Base-by-base conservation (phyloP, 2,113 vertebrate species). In the Heptranchias perlo region DNA sequence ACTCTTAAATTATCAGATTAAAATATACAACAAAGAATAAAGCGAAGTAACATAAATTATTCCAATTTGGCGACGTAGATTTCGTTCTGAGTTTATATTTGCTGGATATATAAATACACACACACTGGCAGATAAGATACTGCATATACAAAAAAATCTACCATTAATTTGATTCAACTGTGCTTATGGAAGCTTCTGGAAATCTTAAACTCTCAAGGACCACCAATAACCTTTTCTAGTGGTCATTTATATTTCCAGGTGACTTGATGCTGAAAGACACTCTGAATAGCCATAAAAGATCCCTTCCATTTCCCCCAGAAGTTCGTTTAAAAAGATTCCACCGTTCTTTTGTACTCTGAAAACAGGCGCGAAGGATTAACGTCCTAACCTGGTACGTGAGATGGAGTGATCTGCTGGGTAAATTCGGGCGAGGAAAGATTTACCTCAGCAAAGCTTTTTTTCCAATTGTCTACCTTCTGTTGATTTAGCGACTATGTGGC, bases 241-340 rank as follows among this genome's bases (percentile, higher is more conserved):
- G 23, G n/a, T 49, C 93, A 49, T 67, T 65, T 49, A 69, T 49
- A 67, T 69, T 67, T 69, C 62, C 62, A 69, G 93, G 44, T 95
- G 89, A 62, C 89, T 62, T 93, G 89, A 39, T 39, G 89, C 61
- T 93, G 93, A 95, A 69, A 95, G 93, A 95, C 44, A 67, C 64
- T 8, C 3, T 67, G 64, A 95, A 95, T 44, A 28, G 44, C 5
- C 35, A 67, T 67, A 67, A 95, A 95, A 14, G 62, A 47, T 69
- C 39, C 39, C 58, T 44, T 49, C 25, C 64, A 31, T 49, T 95
- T 49, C 10, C 64, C 7, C 23, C 52, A 95, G 64, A 49, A 62
- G n/a, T 61, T 62, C 89, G 0, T 44, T 69, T 65, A 49, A 1
- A 95, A 67, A 49, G 93, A 69, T 13, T n/a, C 23, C 64, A 49